Percentiles rank a stretch among this genome's conserved stretches.
Conservation (phyloP, 2,113 vertebrate species). For the Oryzias curvinotus region DNA sequence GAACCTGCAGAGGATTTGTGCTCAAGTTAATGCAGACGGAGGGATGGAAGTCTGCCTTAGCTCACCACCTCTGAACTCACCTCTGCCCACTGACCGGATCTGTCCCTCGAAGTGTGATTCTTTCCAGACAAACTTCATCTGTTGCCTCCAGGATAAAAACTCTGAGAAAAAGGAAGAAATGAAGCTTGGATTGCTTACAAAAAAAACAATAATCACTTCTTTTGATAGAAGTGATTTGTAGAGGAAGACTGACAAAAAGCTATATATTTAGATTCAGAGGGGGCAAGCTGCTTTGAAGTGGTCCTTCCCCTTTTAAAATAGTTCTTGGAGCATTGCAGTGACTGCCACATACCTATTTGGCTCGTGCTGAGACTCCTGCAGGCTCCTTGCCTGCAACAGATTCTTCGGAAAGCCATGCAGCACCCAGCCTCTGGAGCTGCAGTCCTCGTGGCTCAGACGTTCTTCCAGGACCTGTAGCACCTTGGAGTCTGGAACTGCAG, state of each 20-base stretch:
- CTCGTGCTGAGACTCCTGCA: constrained; percentile 39
- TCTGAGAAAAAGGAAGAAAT: constrained; percentile 59
- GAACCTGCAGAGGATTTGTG: constrained; percentile 73
- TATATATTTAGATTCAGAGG: no score
- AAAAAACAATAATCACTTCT: not conserved
- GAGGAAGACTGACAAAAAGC: no score
- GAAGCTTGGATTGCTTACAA: not conserved
- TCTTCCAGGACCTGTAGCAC: constrained; percentile 77
- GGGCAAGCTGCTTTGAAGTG: no score
- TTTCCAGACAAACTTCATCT: constrained; percentile 82
- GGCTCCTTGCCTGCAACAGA: constrained; percentile 42
- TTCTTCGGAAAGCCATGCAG: constrained; percentile 52
- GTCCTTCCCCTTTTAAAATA: no score
- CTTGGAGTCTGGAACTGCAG: constrained; percentile 81
- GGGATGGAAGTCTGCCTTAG: no score
- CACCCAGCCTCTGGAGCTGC: constrained; percentile 59
- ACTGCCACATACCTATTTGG: constrained; percentile 83
- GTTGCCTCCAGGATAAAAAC: constrained; percentile 88
- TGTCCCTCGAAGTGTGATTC: constrained; percentile 78
- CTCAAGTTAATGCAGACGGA: not conserved
- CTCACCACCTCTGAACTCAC: constrained; percentile 51
- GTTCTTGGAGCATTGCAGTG: not conserved
- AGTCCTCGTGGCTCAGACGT: constrained; percentile 70
- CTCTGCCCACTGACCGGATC: constrained; percentile 88
- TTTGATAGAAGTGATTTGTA: no score